phyloP scores from a whole-genome alignment of 2,888 invertebrate species.

The Philonicus albiceps region DNA sequence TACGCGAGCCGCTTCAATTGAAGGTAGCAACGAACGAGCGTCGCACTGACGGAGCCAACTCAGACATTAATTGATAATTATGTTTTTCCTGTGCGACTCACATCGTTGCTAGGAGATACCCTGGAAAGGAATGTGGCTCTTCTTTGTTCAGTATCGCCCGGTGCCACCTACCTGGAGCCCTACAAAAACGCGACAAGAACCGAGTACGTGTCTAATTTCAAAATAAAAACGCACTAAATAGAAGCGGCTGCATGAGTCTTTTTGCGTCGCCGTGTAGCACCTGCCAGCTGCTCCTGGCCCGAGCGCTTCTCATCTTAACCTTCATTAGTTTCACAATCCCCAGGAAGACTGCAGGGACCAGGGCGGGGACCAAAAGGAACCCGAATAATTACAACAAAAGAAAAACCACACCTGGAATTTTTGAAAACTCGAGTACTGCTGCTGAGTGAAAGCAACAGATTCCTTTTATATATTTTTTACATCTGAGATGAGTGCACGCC shows the following conservation, averaged over 20 bases:
- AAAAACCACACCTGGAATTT: slow-evolving; percentile 17
- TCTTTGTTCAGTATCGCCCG: not conserved
- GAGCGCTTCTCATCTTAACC: not conserved
- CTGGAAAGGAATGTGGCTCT: not conserved
- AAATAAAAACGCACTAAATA: slow-evolving; percentile 16
- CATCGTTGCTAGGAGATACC: not conserved
- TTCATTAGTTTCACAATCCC: slow-evolving; percentile 4
- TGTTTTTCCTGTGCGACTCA: not conserved
- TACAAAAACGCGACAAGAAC: not conserved
- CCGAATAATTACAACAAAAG: slow-evolving; percentile 33
- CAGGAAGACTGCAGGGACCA: not conserved
- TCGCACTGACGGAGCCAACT: not conserved
- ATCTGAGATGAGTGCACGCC: not conserved
- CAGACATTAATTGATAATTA: not conserved
- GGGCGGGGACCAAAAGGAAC: not conserved
- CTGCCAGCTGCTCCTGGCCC: not conserved
- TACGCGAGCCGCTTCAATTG: not conserved
- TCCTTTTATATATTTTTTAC: not conserved
- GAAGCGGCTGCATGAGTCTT: slow-evolving; percentile 8
- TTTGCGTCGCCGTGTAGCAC: not conserved
- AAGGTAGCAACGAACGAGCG: not conserved
- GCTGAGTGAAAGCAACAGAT: slow-evolving; percentile 23
- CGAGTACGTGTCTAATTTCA: slow-evolving; percentile 31
- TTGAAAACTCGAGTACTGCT: not conserved
- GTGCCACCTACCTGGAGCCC: not conserved